These are phyloP conservation scores for Dendrophyllia cribrosa DNA, from an alignment of 64 coral and sea anemone genomes.

Conservation along the genomic window DNA sequence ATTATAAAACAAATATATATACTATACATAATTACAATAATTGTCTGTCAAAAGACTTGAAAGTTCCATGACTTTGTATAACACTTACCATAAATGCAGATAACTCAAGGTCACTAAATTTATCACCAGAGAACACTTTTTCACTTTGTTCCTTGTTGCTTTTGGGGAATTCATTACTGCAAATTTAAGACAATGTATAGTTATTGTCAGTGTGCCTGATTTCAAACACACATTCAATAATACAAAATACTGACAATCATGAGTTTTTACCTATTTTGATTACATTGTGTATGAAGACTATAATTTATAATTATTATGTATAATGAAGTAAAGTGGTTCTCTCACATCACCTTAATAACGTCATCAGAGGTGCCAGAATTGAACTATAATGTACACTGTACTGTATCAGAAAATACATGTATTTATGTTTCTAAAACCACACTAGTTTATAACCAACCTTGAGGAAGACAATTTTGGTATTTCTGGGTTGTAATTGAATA, in stretches of 20 bases:
- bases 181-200: background rate
- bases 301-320: no score
- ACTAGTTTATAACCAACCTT: constrained; percentile 5
- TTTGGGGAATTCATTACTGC: background rate
- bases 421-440: background rate
- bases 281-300: no score
- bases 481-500: constrained; percentile 73
- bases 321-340: no score
- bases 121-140: constrained; percentile 69
- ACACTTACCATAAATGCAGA: constrained; percentile 64
- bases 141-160: background rate
- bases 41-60: no score
- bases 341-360: no score
- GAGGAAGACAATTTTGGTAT: constrained; percentile 51
- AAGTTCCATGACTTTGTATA: background rate
- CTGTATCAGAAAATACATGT: background rate
- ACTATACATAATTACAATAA: no score
- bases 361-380: no score
- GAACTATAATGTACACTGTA: no score
- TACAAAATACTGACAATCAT: no score
- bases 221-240: no score
- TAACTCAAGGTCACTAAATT: constrained; percentile 61
- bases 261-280: no score
- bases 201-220: no score
- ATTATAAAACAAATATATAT: background rate